Percentiles rank a stretch among this genome's conserved stretches.
Evolutionary conservation across 2,888 invertebrate species (phyloP).

Genomic region (Pollenia angustigena): DNA sequence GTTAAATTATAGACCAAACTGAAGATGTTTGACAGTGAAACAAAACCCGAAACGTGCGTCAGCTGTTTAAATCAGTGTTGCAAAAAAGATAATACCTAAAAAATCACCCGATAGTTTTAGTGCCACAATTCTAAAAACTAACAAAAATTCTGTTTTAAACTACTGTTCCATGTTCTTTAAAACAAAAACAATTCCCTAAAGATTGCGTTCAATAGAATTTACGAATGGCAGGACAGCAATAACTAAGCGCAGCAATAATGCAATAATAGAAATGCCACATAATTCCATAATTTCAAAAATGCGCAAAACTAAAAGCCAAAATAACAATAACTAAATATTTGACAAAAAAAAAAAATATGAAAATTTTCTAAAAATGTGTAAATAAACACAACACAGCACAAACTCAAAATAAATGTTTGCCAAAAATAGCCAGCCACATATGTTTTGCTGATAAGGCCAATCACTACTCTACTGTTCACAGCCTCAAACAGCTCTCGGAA

Average conservation of each 20-base stretch:
- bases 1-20: too few species aligned
- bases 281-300: not conserved
- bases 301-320: not conserved
- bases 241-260: too few species aligned
- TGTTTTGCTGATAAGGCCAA: constrained; percentile 74
- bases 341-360: not conserved
- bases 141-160: not conserved
- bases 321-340: too few species aligned
- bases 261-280: not conserved
- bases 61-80: too few species aligned
- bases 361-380: not conserved
- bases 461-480: too few species aligned
- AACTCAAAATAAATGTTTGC: constrained; percentile 1
- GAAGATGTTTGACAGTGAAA: too few species aligned
- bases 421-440: constrained; percentile 75
- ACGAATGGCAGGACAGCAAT: not conserved
- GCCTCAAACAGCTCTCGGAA: constrained; percentile 57
- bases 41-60: too few species aligned
- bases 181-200: constrained; percentile 35
- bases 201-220: constrained; percentile 30
- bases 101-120: too few species aligned
- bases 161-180: not conserved
- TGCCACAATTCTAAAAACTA: too few species aligned
- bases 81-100: too few species aligned
- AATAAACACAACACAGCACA: constrained; percentile 12